Evolutionary conservation across 2,113 vertebrate genomes (phyloP), one percentile per base, ranked within the genome.

Genomic region (Saimiri boliviensis): DNA sequence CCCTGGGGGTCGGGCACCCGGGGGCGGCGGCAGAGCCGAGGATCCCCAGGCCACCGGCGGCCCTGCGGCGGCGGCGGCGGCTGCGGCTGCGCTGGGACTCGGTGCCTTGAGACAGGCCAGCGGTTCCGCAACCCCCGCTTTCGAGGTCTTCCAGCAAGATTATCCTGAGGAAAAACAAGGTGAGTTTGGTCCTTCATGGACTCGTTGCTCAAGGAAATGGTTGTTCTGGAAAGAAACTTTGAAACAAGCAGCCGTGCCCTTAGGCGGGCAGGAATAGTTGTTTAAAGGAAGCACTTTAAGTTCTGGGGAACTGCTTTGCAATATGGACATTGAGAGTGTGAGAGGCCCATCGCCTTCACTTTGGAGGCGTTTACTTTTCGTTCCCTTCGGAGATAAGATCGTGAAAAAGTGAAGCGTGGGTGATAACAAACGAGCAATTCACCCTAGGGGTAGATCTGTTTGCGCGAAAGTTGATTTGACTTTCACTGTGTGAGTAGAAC

Each of bases 171-270:
- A 30, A 20, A 88, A 92, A 42, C 95, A 32, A 93, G 97, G 98
- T 97, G 92, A 97, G 96, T 91, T 91, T 25, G 91, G 3, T 20
- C 13, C 80, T 80, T 71, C 3, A 2, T 86, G 87, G 66, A 27
- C 40, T 49, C 45, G 56, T 89, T 23, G 23, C 45, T 77, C 30
- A 35, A 85, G 30, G 20, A 77, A 77, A 76, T 20, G 25, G 25
- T 80, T 49, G 54, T 37, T 74, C 35, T 30, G 60, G 32, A 68
- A 45, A 73, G 52, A 79, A 79, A 25, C 6, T 37, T 4, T 49
- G 77, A 60, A 60, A 68, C 4, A 23, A 42, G 58, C 32, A 60
- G 25, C n/a, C 0, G 2, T n/a, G 32, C 2, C n/a, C 20, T 6
- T 10, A 32, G 47, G 21, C 19, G 6, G 42, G 37, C 35, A 8